These are phyloP conservation scores for Parasteatoda lunata DNA, from an alignment of 2,888 invertebrate species.

Conservation along the genomic window DNA sequence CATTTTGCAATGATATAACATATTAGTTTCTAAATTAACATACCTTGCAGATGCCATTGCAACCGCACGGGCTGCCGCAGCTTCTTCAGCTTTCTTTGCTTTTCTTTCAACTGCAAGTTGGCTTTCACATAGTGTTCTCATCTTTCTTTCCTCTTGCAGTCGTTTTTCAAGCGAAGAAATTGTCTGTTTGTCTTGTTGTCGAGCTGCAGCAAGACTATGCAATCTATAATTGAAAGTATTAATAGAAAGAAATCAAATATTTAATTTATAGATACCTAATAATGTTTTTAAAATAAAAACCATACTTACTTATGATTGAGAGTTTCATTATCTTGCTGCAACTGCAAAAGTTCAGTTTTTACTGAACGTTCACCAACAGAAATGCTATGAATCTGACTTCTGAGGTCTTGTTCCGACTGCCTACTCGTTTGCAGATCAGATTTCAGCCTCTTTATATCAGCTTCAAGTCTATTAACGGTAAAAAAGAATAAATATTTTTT, in stretches of 20 bases:
- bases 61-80: conserved; percentile 75
- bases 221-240: conserved; percentile 77
- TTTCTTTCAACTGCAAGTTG: conserved; percentile 84
- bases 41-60: conserved; percentile 72
- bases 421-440: conserved; percentile 84
- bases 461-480: conserved; percentile 80
- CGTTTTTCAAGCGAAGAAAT: conserved; percentile 85
- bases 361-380: conserved; percentile 81
- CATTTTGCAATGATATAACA: background rate
- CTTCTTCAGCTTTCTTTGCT: conserved; percentile 80
- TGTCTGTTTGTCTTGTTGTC: conserved; percentile 86
- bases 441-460: conserved; percentile 83
- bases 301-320: conserved; percentile 84
- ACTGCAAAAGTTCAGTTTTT: conserved; percentile 83
- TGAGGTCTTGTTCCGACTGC: conserved; percentile 82
- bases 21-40: background rate
- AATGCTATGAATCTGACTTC: conserved; percentile 80
- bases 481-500: background rate
- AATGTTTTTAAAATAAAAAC: no score
- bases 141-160: conserved; percentile 88
- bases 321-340: conserved; percentile 90
- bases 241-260: background rate
- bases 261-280: no score
- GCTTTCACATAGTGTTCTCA: conserved; percentile 83
- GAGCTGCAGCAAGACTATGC: conserved; percentile 82